Conservation (phyloP, 2,113 vertebrate species). For the Machaerirhynchus nigripectus region DNA sequence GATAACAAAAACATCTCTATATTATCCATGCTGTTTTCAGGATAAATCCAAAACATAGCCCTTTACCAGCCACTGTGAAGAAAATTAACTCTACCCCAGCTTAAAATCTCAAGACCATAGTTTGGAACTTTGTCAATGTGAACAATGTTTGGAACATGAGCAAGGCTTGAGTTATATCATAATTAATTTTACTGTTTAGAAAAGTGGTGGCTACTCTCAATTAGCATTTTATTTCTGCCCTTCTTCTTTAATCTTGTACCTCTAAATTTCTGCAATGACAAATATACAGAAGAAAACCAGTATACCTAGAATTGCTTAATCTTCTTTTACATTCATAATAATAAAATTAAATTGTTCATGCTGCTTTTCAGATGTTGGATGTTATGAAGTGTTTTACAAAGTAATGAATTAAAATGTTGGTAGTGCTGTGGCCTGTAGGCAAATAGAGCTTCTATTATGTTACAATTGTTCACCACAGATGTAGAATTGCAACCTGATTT, state of each 20-base stretch:
- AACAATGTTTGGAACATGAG: background rate
- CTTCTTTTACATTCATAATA: background rate
- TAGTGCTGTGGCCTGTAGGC: background rate
- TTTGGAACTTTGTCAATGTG: background rate
- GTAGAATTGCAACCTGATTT: background rate
- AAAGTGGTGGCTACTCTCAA: background rate
- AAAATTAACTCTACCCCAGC: background rate
- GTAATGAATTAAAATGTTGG: background rate
- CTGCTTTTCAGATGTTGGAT: background rate
- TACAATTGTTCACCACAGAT: background rate
- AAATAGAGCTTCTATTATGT: constrained; percentile 12
- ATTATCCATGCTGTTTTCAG: background rate
- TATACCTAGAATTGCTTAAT: background rate
- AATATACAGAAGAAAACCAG: background rate
- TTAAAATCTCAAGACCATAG: background rate
- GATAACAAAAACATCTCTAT: background rate
- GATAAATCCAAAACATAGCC: background rate
- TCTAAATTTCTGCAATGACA: background rate
- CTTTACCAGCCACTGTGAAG: background rate
- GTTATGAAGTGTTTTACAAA: constrained; percentile 2
- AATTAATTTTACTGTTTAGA: background rate
- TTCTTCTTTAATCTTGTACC: background rate
- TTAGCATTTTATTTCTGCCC: background rate
- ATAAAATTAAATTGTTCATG: constrained; percentile 24
- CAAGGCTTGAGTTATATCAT: background rate